Base-by-base conservation (phyloP, 2,888 invertebrate genomes). In the Tuberolachnus salignus region DNA sequence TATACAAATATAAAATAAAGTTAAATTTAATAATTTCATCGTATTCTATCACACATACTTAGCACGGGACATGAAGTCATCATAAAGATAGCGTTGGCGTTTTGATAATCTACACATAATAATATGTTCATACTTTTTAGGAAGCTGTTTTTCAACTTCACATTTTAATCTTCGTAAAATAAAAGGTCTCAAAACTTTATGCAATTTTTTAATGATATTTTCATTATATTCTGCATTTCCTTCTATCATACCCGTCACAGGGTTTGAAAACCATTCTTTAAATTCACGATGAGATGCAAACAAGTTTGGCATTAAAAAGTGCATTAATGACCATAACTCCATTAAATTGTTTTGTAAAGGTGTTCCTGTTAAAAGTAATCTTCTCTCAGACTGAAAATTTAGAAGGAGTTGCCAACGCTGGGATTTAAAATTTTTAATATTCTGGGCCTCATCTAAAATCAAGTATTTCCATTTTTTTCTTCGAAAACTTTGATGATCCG, bases 381-480 rank as follows among this genome's bases (percentile, higher is more conserved):
- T 91, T 84, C 95, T 90, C 85, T 95, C 93, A 0, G 95, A 94
- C 85, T 95, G 93, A 86, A 98, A 96, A 86, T 97, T 98, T 80
- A 99, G 88, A 82, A 99, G 87, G 84, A 97, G 89, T 87, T 98
- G 98, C 99, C 99, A 99, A 82, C 99, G 89, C 86, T 98, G 98
- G 23, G 97, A 97, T 86, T 98, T 98, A 86, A 98, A 99, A 87
- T 99, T 99, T 87, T 99, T 99, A 81, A 99, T 99, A 85, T 99
- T 98, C 86, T 99, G 99, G 53, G 98, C 98, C 87, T 98, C 98
- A 85, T 99, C 98, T 75, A 99, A 89, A 82, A 99, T 96, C 69
- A 99, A 89, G 86, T 98, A 99, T 86, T 96, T 95, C 98, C 99
- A 99, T 83, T 96, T 94, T 87, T 98, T 98, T 83, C 97, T 88